phyloP scores from a whole-genome alignment of 2,888 invertebrate species.

The Ectropis crepuscularia region DNA sequence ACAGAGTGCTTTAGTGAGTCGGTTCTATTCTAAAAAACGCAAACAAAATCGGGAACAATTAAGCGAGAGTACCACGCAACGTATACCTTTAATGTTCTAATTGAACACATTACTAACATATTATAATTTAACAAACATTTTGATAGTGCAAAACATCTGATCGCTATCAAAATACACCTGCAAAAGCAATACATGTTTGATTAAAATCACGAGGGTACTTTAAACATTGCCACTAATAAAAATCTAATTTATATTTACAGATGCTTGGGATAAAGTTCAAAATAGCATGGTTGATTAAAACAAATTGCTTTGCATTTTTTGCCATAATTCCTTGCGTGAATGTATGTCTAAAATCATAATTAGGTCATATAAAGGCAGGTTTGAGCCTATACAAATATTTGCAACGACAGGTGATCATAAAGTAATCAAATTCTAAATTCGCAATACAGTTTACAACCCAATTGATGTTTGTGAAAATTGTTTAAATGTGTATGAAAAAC shows the following conservation, averaged over 20 bases:
- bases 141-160: slow-evolving; percentile 9
- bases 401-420: slow-evolving; percentile 29
- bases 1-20: too few species aligned
- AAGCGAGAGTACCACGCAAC: too few species aligned
- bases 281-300: not conserved
- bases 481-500: slow-evolving; percentile 19
- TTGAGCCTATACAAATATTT: slow-evolving; percentile 16
- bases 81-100: not conserved
- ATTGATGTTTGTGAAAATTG: slow-evolving; percentile 14
- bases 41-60: too few species aligned
- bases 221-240: slow-evolving; percentile 3
- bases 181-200: slow-evolving; percentile 14
- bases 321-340: slow-evolving; percentile 11
- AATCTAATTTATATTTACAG: not conserved
- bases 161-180: slow-evolving; percentile 18
- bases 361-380: slow-evolving; percentile 18
- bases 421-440: slow-evolving; percentile 25
- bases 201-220: slow-evolving; percentile 22
- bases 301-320: slow-evolving; percentile 7
- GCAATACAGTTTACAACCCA: slow-evolving; percentile 11
- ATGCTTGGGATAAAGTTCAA: slow-evolving; percentile 2
- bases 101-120: not conserved
- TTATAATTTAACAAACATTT: slow-evolving; percentile 15
- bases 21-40: too few species aligned
- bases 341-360: slow-evolving; percentile 25